A percentile compares a stretch with the other conserved stretches of the same genome.
Evolutionary conservation across 2,113 vertebrate genomes (phyloP).

Genomic region (Clupea harengus): DNA sequence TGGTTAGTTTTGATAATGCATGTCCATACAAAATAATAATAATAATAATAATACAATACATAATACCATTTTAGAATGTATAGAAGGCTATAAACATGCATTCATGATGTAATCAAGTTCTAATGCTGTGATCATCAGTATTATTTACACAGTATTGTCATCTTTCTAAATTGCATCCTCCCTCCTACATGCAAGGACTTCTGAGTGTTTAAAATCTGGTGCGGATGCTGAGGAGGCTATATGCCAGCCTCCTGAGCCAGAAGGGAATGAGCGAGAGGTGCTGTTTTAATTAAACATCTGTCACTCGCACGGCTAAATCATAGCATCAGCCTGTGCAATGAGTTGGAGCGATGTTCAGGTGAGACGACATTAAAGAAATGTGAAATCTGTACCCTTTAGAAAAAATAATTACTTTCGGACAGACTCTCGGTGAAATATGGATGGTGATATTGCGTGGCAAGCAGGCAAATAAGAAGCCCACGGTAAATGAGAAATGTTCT

Average conservation of each 20-base stretch:
- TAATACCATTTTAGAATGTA: not conserved
- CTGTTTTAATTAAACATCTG: conserved; percentile 62
- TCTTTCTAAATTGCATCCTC: not conserved
- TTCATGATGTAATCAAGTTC: not conserved
- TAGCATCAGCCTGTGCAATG: conserved; percentile 8
- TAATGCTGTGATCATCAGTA: not conserved
- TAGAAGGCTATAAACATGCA: not conserved
- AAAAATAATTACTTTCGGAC: conserved; percentile 14
- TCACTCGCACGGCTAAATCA: conserved; percentile 37
- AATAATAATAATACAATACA: too few species aligned
- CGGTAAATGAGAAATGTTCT: conserved; percentile 13
- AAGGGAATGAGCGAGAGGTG: conserved; percentile 30
- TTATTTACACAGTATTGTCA: not conserved
- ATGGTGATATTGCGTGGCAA: conserved; percentile 21
- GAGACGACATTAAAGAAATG: not conserved
- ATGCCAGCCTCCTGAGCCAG: not conserved
- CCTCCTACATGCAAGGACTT: not conserved
- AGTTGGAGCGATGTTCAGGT: not conserved
- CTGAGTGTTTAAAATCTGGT: not conserved
- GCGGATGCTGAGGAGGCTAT: not conserved
- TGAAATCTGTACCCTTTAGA: conserved; percentile 19
- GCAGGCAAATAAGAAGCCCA: conserved; percentile 10
- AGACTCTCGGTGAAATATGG: conserved; percentile 14
- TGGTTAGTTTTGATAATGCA: too few species aligned
- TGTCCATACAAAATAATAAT: not conserved